Percentiles rank a stretch among this genome's conserved stretches.
Conservation (phyloP, 2,113 vertebrate genomes). For the Dissostichus mawsoni region DNA sequence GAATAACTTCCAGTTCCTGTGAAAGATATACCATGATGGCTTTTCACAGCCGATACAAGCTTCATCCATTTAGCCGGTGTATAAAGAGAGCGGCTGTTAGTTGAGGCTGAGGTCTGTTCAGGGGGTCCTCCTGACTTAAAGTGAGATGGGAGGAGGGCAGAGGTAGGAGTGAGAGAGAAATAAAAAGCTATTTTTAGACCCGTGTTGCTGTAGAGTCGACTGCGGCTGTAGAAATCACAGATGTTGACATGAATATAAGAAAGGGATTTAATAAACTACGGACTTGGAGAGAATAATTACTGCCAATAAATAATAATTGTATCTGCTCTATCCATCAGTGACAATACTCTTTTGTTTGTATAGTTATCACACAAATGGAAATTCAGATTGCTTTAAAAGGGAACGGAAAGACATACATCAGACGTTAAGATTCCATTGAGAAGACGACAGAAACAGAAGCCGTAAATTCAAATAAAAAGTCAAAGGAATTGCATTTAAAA, state of each 20-base stretch:
- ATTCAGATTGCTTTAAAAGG: too few species aligned
- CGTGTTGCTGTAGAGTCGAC: slow-evolving; percentile 66
- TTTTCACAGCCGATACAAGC: slow-evolving; percentile 45
- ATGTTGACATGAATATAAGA: neutral
- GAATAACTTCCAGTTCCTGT: slow-evolving; percentile 27
- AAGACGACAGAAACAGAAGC: too few species aligned
- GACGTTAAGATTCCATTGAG: too few species aligned
- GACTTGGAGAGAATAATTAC: neutral
- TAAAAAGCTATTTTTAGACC: slow-evolving; percentile 82
- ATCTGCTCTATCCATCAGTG: neutral
- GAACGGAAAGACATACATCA: too few species aligned
- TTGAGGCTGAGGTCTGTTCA: slow-evolving; percentile 62
- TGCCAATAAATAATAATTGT: neutral
- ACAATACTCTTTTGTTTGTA: neutral
- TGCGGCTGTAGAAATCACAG: neutral
- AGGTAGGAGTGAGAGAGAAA: slow-evolving; percentile 66
- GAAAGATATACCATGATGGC: slow-evolving; percentile 44
- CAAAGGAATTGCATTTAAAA: too few species aligned
- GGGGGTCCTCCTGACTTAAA: slow-evolving; percentile 79
- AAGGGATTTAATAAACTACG: neutral
- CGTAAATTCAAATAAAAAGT: too few species aligned
- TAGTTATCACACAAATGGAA: too few species aligned
- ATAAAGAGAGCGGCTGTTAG: slow-evolving; percentile 22
- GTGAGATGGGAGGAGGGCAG: slow-evolving; percentile 59
- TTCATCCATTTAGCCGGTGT: slow-evolving; percentile 44